phyloP scores from a whole-genome alignment of 2,888 invertebrate genomes.

The Thera britannica region DNA sequence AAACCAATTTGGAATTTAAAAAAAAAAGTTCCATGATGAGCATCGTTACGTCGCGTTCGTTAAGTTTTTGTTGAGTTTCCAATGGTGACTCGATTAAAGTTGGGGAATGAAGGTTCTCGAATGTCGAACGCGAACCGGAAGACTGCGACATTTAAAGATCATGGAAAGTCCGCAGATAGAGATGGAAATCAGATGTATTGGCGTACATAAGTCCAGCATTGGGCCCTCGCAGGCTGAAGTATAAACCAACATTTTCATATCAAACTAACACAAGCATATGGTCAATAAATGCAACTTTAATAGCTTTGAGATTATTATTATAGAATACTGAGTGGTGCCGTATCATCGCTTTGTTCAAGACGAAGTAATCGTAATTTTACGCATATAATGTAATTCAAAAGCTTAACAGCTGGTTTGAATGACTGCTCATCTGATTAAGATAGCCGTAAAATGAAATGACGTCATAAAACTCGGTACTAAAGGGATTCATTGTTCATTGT shows the following conservation, averaged over 20 bases:
- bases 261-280: no score
- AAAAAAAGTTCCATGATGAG: slow-evolving; percentile 9
- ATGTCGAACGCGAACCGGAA: no score
- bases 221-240: no score
- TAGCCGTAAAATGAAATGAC: slow-evolving; percentile 7
- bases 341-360: slow-evolving; percentile 2
- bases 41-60: slow-evolving; percentile 21
- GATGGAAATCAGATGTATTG: no score
- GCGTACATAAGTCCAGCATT: no score
- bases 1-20: slow-evolving; percentile 16
- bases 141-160: no score
- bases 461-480: slow-evolving; percentile 16
- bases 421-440: slow-evolving; percentile 8
- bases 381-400: not conserved
- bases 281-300: no score
- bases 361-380: not conserved
- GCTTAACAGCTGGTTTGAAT: slow-evolving; percentile 12
- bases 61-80: slow-evolving; percentile 25
- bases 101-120: no score
- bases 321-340: not conserved
- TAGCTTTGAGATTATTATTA: not conserved
- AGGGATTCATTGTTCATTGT: slow-evolving; percentile 14
- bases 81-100: slow-evolving; percentile 4
- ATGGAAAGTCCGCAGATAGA: no score
- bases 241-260: no score